Base-by-base conservation (phyloP, 1,140 invertebrate species). In the Pollicipes pollicipes region DNA sequence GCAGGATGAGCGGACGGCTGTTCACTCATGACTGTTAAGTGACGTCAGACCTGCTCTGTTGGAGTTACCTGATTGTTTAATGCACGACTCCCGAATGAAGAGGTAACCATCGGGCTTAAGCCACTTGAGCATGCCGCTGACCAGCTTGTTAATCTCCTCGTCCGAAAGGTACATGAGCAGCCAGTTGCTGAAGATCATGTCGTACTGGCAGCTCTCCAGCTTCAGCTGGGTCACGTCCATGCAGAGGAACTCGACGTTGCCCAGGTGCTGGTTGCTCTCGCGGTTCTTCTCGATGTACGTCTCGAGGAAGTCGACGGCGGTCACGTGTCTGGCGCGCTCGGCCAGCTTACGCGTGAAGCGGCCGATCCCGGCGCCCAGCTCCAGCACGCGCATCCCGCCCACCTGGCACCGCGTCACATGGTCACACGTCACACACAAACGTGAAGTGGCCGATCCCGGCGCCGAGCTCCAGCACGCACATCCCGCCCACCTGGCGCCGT, bases 111-210 rank as follows among this genome's bases (percentile, higher is more conserved):
- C 80, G 27, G 80, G 78, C 69, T 77, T 78, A 16, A 86, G 76
- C 84, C 84, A 86, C 45, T 73, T 70, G 6, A 85, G 73, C 37
- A 82, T 77, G 70, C 82, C 83, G 32, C 75, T 71, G 10, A 84
- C 75, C 16, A 86, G 77, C 26, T 78, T 74, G 45, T 80, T 75
- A 6, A 83, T 79, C 74, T 86, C 85, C 6, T 77, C 75, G 73
- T 85, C 83, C 58, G 76, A 76, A 37, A 86, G 73, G 74, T 86
- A 86, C 85, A 86, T 86, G 68, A 86, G 78, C 27, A 86, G 77
- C 85, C 85, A 86, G 75, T 86, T 86, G 73, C 83, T 83, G 77
- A 86, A 86, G 4, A 86, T 79, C 28, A 85, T 70, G 73, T 86
- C 83, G 69, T 74, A 79, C 24, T 71, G 70, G 66, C 68, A 70